phyloP scores from a whole-genome alignment of 2,888 invertebrate species.

The Epinotia ramella region DNA sequence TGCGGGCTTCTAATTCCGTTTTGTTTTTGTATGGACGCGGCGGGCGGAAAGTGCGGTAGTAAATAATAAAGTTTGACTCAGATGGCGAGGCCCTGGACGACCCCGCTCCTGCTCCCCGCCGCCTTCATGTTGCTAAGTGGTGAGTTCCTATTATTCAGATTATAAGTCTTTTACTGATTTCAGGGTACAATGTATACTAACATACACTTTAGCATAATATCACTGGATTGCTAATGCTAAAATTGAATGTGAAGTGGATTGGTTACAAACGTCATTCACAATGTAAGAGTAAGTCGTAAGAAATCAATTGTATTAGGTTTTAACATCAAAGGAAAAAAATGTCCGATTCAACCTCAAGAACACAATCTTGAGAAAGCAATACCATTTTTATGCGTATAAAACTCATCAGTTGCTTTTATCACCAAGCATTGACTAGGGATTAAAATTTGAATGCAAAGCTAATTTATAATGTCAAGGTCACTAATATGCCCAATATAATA shows the following conservation, averaged over 20 bases:
- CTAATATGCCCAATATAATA: no score
- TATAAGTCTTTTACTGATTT: slow-evolving; percentile 52
- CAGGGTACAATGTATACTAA: slow-evolving; percentile 24
- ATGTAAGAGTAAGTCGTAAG: not conserved
- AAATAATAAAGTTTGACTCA: slow-evolving; percentile 55
- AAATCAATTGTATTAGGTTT: not conserved
- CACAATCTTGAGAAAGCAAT: not conserved
- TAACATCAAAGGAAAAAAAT: not conserved
- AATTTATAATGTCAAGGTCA: no score
- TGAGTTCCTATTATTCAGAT: slow-evolving; percentile 64
- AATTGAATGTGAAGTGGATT: not conserved
- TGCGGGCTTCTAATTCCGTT: slow-evolving; percentile 35
- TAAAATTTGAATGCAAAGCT: not conserved
- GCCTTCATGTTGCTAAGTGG: slow-evolving; percentile 76
- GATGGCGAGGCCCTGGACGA: slow-evolving; percentile 64
- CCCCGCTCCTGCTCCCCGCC: slow-evolving; percentile 58
- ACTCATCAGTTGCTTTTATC: not conserved
- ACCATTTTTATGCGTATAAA: not conserved
- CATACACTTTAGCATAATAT: not conserved
- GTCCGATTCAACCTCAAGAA: not conserved
- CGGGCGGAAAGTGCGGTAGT: slow-evolving; percentile 18
- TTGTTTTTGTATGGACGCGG: slow-evolving; percentile 35
- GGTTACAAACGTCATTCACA: not conserved
- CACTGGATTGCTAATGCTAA: not conserved
- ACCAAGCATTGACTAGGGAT: not conserved